phyloP scores from a whole-genome alignment of 2,113 vertebrate species.

The Sorex fumeus region DNA sequence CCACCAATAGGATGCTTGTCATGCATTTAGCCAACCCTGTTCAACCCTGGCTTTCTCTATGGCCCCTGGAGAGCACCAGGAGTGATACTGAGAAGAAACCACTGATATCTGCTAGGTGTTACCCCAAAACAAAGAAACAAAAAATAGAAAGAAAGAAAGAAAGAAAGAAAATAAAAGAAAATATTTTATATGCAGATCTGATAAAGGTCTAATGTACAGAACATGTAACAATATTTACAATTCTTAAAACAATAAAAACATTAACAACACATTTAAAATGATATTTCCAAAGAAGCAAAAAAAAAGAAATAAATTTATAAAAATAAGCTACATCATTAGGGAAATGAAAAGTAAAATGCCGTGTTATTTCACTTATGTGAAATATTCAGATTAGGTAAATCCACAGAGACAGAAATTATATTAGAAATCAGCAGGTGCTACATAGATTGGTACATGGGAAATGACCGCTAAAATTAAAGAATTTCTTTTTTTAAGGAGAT shows the following conservation, averaged over 20 bases:
- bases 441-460: background rate
- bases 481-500: constrained; percentile 5
- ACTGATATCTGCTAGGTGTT: too few species aligned
- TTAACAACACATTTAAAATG: constrained; percentile 6
- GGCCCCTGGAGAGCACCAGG: too few species aligned
- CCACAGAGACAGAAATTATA: background rate
- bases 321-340: background rate
- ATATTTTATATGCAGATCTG: background rate
- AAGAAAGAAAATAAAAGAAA: background rate
- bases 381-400: background rate
- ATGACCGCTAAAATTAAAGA: background rate
- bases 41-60: too few species aligned
- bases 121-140: too few species aligned
- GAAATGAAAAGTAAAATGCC: background rate
- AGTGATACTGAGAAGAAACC: too few species aligned
- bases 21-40: too few species aligned
- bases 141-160: too few species aligned
- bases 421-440: background rate
- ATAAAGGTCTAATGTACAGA: background rate
- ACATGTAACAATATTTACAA: background rate
- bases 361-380: background rate
- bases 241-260: background rate
- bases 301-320: background rate
- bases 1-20: too few species aligned
- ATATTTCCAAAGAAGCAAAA: background rate